phyloP scores from a whole-genome alignment of 2,797 vertebrate genomes.

The Urophycis tenuis region DNA sequence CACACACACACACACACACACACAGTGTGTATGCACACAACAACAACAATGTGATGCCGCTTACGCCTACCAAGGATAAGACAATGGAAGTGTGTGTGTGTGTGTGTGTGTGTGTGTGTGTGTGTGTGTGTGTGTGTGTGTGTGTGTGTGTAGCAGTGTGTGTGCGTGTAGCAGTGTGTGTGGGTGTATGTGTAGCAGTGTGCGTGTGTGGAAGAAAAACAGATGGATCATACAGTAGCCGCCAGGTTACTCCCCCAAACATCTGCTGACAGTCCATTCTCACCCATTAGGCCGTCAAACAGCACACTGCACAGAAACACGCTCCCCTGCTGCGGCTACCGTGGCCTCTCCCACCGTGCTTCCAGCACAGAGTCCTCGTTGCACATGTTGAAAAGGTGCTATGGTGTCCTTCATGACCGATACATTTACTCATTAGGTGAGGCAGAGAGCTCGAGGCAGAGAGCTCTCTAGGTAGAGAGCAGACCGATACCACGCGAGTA shows the following conservation, averaged over 20 bases:
- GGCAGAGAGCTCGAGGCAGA: too few relatives aligned
- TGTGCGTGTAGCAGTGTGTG: too few relatives aligned
- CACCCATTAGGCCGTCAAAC: not conserved
- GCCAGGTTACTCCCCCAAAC: not conserved
- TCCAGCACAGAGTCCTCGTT: too few relatives aligned
- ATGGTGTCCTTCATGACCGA: not conserved
- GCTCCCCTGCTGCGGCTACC: not conserved
- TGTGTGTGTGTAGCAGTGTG: too few relatives aligned
- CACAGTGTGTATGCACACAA: conserved; percentile 17
- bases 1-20: conserved; percentile 33
- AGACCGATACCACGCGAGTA: too few relatives aligned
- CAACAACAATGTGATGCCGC: not conserved
- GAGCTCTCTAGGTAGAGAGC: too few relatives aligned
- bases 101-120: not conserved
- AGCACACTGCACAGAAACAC: not conserved
- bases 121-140: not conserved
- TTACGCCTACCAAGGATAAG: not conserved
- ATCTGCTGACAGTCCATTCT: not conserved
- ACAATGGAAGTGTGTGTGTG: not conserved
- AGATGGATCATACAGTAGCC: not conserved
- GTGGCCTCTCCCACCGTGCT: not conserved
- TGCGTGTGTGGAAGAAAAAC: not conserved
- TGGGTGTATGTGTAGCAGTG: too few relatives aligned
- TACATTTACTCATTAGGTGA: not conserved
- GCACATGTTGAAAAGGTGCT: not conserved